Evolutionary conservation across 2,113 vertebrate species (phyloP).

Genomic region (Anarhynchus alexandrinus): DNA sequence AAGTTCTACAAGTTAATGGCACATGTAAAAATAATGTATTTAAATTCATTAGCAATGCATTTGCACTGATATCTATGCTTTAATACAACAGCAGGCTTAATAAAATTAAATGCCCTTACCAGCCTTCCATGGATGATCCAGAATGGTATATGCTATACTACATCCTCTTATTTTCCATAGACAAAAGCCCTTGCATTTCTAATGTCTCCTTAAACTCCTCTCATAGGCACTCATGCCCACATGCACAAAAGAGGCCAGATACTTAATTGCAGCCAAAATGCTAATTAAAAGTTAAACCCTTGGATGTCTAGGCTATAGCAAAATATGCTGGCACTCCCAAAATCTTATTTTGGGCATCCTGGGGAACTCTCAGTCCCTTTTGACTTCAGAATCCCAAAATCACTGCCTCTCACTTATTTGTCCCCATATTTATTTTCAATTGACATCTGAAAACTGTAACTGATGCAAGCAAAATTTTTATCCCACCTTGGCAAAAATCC

Average conservation of each 20-base stretch:
- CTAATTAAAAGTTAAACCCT: neutral
- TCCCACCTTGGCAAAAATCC: neutral
- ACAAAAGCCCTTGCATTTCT: neutral
- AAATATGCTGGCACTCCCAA: neutral
- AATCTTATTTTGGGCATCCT: neutral
- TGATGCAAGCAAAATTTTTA: neutral
- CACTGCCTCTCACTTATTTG: neutral
- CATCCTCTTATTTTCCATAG: neutral
- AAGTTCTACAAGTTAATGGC: slow-evolving; percentile 5
- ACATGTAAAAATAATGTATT: neutral
- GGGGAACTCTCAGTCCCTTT: neutral
- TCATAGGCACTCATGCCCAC: neutral
- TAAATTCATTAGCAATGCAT: slow-evolving; percentile 4
- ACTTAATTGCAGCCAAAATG: neutral
- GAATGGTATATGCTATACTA: neutral
- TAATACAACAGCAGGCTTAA: neutral
- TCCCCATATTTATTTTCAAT: neutral
- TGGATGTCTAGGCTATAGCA: neutral
- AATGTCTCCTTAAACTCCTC: neutral
- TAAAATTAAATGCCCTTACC: neutral
- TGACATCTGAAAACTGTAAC: neutral
- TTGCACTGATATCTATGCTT: neutral
- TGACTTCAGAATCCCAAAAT: neutral
- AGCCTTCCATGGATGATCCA: neutral
- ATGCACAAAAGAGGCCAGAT: neutral